Evolutionary conservation across 2,888 invertebrate species (phyloP), one percentile per base, ranked within the genome.

Genomic region (Drosophila lacicola): DNA sequence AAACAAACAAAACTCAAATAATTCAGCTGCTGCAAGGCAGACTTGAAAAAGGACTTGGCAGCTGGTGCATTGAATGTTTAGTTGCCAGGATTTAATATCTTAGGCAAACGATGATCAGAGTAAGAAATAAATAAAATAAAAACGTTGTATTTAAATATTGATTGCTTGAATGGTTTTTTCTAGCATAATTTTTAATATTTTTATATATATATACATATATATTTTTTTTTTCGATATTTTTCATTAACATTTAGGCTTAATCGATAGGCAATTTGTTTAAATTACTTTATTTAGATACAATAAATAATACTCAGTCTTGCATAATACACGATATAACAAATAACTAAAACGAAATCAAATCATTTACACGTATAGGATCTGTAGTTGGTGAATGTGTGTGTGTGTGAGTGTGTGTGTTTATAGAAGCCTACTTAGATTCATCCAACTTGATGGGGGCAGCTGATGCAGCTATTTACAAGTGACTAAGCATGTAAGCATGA

Each of bases 301-400:
- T 87, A 84, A 84, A 84, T 87, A 82, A 84, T 87, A 84, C 87
- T 84, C 83, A 84, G 83, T 84, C 83, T 84, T 84, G 80, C 78
- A 70, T 84, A 84, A 84, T 87, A 83, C 84, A 74, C 53, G 73
- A 81, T 83, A 83, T 82, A 82, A 83, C 87, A 83, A 78, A 82
- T 78, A 82, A 77, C 72, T 78, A 62, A 79, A 70, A 74, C 63
- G 60, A 69, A 82, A 70, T 64, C 29, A 58, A 76, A 76, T 60
- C 53, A 17, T 65, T 49, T 42, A 50, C 47, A 68, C 55, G 42
- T 29, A 21, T 68, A 58, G 65, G 66, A 66, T 58, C 37, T 55
- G 25, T 33, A 33, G 44, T 41, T 34, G 21, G 37, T 47, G 41
- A 54, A 29, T 8, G 29, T 29, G 29, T 29, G 60, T 65, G 51